Evolutionary conservation across 2,797 vertebrate genomes (phyloP).

Genomic region (Arnoldichthys spilopterus): DNA sequence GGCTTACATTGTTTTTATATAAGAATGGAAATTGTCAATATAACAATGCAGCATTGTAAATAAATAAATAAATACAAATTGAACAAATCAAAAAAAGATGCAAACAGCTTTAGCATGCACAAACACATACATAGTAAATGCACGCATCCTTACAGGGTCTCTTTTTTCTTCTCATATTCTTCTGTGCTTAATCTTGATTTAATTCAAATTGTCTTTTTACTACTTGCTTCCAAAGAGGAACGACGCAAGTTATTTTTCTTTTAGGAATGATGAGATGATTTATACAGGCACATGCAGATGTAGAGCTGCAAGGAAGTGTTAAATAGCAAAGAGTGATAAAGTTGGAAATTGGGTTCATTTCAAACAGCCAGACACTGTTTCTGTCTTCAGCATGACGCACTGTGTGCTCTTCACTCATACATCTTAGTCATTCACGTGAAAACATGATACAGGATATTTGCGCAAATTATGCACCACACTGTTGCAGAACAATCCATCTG

Average conservation of each 20-base stretch:
- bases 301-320: background rate
- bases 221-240: background rate
- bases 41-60: background rate
- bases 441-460: constrained; percentile 16
- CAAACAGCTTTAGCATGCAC: background rate
- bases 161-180: background rate
- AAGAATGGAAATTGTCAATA: background rate
- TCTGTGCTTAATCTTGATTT: constrained; percentile 6
- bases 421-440: background rate
- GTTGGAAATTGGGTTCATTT: background rate
- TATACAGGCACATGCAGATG: constrained; percentile 14
- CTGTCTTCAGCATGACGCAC: background rate
- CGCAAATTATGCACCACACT: constrained; percentile 13
- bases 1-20: background rate
- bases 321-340: background rate
- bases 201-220: background rate
- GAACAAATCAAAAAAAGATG: background rate
- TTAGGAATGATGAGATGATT: constrained; percentile 6
- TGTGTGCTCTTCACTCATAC: background rate
- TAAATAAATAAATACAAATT: background rate
- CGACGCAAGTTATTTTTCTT: background rate
- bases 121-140: background rate
- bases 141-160: background rate
- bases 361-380: background rate
- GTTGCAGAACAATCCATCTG: background rate